Conservation (phyloP, 2,797 vertebrate species). For the Characodon lateralis region DNA sequence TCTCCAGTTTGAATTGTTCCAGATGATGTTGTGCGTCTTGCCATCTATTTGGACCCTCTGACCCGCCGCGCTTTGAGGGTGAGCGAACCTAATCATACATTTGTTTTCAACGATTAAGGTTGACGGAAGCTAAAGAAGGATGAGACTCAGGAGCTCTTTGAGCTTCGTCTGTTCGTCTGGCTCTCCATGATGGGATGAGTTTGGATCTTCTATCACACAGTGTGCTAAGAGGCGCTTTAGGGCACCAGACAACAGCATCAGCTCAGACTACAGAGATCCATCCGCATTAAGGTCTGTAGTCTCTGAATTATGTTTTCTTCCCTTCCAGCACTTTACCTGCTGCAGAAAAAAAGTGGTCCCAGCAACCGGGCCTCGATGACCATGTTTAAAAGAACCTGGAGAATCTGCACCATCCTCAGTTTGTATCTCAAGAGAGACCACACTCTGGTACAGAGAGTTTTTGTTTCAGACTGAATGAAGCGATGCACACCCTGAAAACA, state of each 20-base stretch:
- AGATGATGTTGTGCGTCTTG: constrained; percentile 54
- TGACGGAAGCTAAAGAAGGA: constrained; percentile 57
- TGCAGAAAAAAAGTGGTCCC: constrained; percentile 30
- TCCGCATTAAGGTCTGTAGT: neutral
- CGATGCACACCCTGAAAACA: no score
- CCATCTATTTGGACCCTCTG: constrained; percentile 52
- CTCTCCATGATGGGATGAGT: no score
- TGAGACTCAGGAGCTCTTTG: constrained; percentile 41
- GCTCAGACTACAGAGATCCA: neutral
- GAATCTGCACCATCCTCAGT: constrained; percentile 63
- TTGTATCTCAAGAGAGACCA: constrained; percentile 73
- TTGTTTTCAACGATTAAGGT: constrained; percentile 82
- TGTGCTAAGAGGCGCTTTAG: no score
- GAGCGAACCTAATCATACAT: constrained; percentile 78
- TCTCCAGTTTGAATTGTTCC: constrained; percentile 60
- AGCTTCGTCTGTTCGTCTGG: neutral
- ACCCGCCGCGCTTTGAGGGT: constrained; percentile 36
- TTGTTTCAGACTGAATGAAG: constrained; percentile 26
- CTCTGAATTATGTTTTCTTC: no score
- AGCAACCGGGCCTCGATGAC: constrained; percentile 14
- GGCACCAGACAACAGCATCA: neutral
- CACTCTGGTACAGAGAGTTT: constrained; percentile 68
- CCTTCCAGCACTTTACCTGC: constrained; percentile 40
- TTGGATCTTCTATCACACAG: no score
- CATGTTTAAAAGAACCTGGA: constrained; percentile 26